phyloP scores from a whole-genome alignment of 2,113 vertebrate species.

The Atherinomorus stipes region DNA sequence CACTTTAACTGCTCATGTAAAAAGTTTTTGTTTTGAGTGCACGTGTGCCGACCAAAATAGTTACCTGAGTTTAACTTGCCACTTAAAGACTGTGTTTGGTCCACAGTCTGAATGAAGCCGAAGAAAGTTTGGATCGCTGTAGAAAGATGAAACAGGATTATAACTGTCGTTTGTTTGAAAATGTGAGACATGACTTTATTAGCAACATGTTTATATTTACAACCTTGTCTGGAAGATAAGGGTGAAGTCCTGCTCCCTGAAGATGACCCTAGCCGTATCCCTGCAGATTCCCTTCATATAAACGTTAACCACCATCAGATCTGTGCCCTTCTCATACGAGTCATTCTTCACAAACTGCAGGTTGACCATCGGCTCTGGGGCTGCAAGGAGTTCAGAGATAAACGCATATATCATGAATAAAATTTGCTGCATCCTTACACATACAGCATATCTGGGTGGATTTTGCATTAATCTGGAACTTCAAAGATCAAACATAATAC shows the following conservation, averaged over 20 bases:
- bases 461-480: not conserved
- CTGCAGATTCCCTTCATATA: slow-evolving; percentile 93
- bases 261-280: slow-evolving; percentile 90
- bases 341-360: slow-evolving; percentile 93
- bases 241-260: slow-evolving; percentile 97
- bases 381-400: slow-evolving; percentile 53
- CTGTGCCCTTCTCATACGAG: slow-evolving; percentile 95
- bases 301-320: slow-evolving; percentile 95
- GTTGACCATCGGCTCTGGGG: slow-evolving; percentile 91
- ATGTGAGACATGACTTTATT: no score
- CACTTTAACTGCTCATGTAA: not conserved
- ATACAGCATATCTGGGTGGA: no score
- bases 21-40: not conserved
- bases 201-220: not conserved
- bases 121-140: slow-evolving; percentile 90
- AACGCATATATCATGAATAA: not conserved
- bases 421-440: not conserved
- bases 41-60: no score
- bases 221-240: slow-evolving; percentile 97
- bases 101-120: slow-evolving; percentile 91
- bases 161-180: not conserved
- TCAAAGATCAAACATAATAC: not conserved
- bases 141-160: slow-evolving; percentile 5
- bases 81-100: slow-evolving; percentile 93
- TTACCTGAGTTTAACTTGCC: slow-evolving; percentile 98